These are phyloP conservation scores for Phylloscopus trochilus DNA, from an alignment of 2,113 vertebrate genomes.

Conservation along the genomic window DNA sequence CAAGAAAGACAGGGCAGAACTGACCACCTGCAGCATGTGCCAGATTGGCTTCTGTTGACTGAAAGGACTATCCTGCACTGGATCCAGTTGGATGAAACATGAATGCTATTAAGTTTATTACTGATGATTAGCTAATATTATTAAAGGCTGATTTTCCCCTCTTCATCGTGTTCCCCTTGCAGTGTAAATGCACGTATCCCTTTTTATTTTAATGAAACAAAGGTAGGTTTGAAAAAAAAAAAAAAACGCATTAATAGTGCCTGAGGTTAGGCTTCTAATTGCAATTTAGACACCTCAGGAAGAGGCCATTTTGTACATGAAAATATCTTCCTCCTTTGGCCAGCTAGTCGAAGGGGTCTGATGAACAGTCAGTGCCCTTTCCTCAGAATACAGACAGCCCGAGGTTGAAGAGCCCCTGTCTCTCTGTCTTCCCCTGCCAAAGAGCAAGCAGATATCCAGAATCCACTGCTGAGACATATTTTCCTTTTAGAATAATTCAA, in stretches of 20 bases:
- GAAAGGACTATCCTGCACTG: background rate
- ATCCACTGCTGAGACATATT: background rate
- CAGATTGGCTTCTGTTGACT: background rate
- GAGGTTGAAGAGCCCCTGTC: background rate
- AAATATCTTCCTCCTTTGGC: background rate
- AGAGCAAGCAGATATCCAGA: background rate
- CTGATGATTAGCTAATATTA: background rate
- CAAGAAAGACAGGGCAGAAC: background rate
- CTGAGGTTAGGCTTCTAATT: background rate
- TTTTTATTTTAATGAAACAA: background rate
- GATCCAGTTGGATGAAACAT: background rate
- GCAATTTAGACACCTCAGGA: background rate
- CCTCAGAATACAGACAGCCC: background rate
- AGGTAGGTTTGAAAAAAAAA: background rate
- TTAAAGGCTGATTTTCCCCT: background rate
- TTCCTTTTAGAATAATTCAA: conserved; percentile 37
- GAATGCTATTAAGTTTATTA: background rate
- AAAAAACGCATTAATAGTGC: background rate
- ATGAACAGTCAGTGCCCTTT: background rate
- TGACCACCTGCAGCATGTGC: background rate
- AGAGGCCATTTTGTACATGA: background rate
- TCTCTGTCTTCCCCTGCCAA: background rate
- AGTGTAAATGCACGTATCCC: background rate
- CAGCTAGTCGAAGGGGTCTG: background rate
- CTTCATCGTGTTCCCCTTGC: background rate